phyloP scores from a whole-genome alignment of 2,113 vertebrate species.

The Oncorhynchus kisutch region DNA sequence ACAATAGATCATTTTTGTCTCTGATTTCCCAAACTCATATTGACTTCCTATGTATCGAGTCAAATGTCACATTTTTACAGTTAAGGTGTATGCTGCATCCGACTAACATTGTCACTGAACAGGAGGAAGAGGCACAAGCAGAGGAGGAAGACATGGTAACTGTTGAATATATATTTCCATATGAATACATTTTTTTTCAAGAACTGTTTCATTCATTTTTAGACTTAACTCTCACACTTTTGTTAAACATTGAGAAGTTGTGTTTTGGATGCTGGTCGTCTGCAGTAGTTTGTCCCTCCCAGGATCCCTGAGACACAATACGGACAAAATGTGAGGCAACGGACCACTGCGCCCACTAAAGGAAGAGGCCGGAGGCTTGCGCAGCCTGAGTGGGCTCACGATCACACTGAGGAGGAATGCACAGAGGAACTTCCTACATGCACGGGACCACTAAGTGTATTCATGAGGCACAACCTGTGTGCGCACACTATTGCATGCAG shows the following conservation, averaged over 20 bases:
- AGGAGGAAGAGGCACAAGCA: too few relatives aligned
- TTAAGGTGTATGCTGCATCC: too few relatives aligned
- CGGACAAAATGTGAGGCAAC: conserved; percentile 80
- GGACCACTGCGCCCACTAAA: conserved; percentile 80
- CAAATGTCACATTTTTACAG: too few relatives aligned
- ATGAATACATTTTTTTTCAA: too few relatives aligned
- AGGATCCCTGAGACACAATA: conserved; percentile 83
- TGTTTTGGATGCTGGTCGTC: not conserved
- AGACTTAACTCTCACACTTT: not conserved
- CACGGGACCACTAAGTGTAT: conserved; percentile 85
- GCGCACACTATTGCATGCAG: not conserved
- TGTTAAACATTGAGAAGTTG: too few relatives aligned
- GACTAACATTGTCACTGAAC: too few relatives aligned
- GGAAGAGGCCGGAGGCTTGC: conserved; percentile 80
- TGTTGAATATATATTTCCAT: too few relatives aligned
- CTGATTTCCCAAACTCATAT: too few relatives aligned
- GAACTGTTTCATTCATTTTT: too few relatives aligned
- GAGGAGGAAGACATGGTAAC: too few relatives aligned
- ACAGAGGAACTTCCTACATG: conserved; percentile 90
- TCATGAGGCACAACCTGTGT: not conserved
- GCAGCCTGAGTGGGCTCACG: conserved; percentile 75
- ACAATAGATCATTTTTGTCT: too few relatives aligned
- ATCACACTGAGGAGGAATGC: conserved; percentile 82
- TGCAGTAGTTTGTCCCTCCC: conserved; percentile 3
- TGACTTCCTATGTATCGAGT: too few relatives aligned